Evolutionary conservation across 2,797 vertebrate genomes (phyloP).

Genomic region (Danionella dracula): DNA sequence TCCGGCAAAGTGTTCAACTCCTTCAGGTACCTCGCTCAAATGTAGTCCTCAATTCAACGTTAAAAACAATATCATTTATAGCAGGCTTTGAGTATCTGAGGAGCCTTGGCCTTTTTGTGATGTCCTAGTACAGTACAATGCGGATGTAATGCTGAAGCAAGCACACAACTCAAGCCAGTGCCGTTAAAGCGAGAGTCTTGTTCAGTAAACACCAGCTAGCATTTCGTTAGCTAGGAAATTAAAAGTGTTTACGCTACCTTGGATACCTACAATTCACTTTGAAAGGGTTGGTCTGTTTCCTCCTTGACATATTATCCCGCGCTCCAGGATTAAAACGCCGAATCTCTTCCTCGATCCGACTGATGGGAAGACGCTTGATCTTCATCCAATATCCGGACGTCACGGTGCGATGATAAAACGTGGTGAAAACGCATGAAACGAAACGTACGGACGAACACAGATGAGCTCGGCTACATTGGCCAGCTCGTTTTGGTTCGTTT

Average conservation of each 20-base stretch:
- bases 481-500: background rate
- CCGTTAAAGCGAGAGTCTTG: background rate
- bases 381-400: background rate
- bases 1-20: too few relatives aligned
- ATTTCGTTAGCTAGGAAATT: conserved; percentile 1
- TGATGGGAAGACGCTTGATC: conserved; percentile 7
- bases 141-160: conserved; percentile 11
- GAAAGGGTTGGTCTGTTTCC: conserved; percentile 98
- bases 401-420: conserved; percentile 30
- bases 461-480: conserved; percentile 35
- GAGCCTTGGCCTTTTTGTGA: background rate
- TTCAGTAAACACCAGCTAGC: background rate
- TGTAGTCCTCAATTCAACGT: too few relatives aligned
- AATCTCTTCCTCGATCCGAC: conserved; percentile 54
- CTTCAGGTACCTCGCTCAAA: too few relatives aligned
- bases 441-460: conserved; percentile 25
- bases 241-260: conserved; percentile 57
- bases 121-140: conserved; percentile 10
- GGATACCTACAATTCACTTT: conserved; percentile 98
- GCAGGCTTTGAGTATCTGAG: background rate
- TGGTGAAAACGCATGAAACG: conserved; percentile 7
- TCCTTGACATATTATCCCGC: conserved; percentile 90
- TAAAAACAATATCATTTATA: too few relatives aligned
- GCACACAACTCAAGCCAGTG: background rate
- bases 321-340: conserved; percentile 51